Evolutionary conservation across 2,888 invertebrate species (phyloP).

Genomic region (Drosophila helvetica): DNA sequence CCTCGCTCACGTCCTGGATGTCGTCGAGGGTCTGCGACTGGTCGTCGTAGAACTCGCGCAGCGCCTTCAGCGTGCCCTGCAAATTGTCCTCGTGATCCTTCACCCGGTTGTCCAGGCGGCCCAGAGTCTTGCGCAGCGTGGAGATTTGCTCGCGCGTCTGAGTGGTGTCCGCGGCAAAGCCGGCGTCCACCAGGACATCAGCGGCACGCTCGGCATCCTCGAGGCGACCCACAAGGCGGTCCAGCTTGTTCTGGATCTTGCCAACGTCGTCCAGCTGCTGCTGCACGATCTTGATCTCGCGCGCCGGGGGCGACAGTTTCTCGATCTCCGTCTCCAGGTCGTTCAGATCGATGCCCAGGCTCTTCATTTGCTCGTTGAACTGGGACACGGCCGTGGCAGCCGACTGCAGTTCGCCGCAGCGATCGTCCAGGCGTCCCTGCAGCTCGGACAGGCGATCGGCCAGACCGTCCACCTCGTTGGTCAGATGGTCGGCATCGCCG

Average conservation of each 20-base stretch:
- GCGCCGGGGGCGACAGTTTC: slow-evolving; percentile 92
- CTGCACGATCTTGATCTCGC: slow-evolving; percentile 93
- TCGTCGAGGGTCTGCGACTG: slow-evolving; percentile 91
- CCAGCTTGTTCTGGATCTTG: slow-evolving; percentile 88
- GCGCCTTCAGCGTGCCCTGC: slow-evolving; percentile 89
- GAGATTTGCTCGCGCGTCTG: slow-evolving; percentile 92
- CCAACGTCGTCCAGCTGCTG: slow-evolving; percentile 92
- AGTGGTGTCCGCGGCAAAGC: slow-evolving; percentile 92
- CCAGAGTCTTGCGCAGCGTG: slow-evolving; percentile 90
- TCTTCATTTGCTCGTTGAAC: slow-evolving; percentile 94
- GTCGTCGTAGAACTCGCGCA: slow-evolving; percentile 93
- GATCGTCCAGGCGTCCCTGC: slow-evolving; percentile 90
- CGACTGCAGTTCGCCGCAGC: slow-evolving; percentile 91
- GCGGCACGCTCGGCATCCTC: slow-evolving; percentile 89
- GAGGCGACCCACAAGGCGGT: slow-evolving; percentile 87
- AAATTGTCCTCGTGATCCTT: slow-evolving; percentile 91
- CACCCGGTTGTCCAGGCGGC: slow-evolving; percentile 91
- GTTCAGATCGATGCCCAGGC: slow-evolving; percentile 89
- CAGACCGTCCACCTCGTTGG: slow-evolving; percentile 91
- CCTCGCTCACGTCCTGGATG: slow-evolving; percentile 90
- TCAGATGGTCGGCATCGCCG: slow-evolving; percentile 90
- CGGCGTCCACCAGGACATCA: slow-evolving; percentile 91
- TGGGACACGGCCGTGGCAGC: slow-evolving; percentile 94
- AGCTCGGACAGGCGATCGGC: slow-evolving; percentile 91
- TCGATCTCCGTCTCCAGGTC: slow-evolving; percentile 93